Evolutionary conservation across 2,113 vertebrate genomes (phyloP).

Genomic region (Acanthochromis polyacanthus): DNA sequence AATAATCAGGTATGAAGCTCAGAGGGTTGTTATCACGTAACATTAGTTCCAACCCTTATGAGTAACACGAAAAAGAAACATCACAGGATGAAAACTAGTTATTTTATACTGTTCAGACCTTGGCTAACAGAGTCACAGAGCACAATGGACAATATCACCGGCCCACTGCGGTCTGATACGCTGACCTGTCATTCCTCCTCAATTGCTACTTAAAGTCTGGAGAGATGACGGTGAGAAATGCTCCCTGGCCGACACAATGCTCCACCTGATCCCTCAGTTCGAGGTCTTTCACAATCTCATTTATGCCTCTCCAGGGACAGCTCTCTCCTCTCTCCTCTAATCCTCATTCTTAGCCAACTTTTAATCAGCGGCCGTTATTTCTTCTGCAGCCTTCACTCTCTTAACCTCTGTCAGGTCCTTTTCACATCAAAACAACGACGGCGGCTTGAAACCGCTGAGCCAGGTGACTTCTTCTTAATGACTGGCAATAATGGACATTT

Average conservation of each 20-base stretch:
- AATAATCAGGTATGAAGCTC: too few relatives aligned
- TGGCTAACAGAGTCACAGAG: not conserved
- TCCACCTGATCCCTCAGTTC: constrained; percentile 48
- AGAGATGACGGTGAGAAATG: constrained; percentile 48
- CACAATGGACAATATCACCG: constrained; percentile 17
- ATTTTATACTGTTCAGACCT: not conserved
- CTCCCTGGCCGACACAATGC: constrained; percentile 46
- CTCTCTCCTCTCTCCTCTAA: constrained; percentile 32
- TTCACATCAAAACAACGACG: constrained; percentile 31
- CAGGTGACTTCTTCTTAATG: constrained; percentile 50
- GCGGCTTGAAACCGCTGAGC: constrained; percentile 33
- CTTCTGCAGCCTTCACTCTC: constrained; percentile 20
- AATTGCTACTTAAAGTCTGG: constrained; percentile 24
- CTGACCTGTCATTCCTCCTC: constrained; percentile 25
- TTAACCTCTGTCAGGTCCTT: constrained; percentile 35
- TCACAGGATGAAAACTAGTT: not conserved
- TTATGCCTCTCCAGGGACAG: constrained; percentile 15
- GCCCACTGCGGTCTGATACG: not conserved
- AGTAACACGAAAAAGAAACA: not conserved
- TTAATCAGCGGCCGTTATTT: constrained; percentile 57
- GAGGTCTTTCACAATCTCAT: constrained; percentile 35
- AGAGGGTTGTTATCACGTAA: too few relatives aligned
- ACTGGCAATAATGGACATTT: constrained; percentile 4
- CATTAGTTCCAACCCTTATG: not conserved
- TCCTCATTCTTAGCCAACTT: constrained; percentile 57